Evolutionary conservation across 2,888 invertebrate genomes (phyloP).

Genomic region (Agrochola lota): DNA sequence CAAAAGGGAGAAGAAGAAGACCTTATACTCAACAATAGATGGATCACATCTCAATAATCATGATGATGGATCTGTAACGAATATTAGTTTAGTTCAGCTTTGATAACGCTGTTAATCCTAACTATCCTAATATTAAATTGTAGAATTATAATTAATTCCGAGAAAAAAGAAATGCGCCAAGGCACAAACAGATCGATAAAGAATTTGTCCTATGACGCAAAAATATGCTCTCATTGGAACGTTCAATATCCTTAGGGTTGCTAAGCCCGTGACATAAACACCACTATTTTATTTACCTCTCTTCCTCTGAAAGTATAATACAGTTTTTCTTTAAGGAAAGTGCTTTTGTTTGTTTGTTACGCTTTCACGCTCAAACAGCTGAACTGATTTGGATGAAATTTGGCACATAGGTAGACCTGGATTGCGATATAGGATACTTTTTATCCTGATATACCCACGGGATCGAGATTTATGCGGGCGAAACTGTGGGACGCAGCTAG

Average conservation of each 20-base stretch:
- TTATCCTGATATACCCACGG: no score
- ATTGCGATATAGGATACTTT: no score
- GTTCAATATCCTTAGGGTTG: constrained; percentile 22
- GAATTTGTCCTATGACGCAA: background rate
- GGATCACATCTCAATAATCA: background rate
- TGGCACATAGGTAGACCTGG: no score
- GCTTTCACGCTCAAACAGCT: no score
- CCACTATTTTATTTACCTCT: constrained; percentile 39
- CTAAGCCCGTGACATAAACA: constrained; percentile 36
- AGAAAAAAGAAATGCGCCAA: background rate
- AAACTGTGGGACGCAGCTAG: no score
- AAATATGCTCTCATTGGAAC: constrained; percentile 19
- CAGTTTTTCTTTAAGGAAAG: constrained; percentile 53
- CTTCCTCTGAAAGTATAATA: constrained; percentile 31
- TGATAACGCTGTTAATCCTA: background rate
- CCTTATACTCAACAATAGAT: background rate
- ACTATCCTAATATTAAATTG: no score
- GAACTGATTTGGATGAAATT: no score
- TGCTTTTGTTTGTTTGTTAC: no score
- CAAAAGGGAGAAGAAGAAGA: no score
- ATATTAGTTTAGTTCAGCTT: no score
- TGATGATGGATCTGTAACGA: background rate
- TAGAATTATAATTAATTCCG: background rate
- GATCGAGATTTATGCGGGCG: no score
- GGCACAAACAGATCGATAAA: constrained; percentile 16